These are phyloP conservation scores for Hirtodrosophila histrioides DNA, from an alignment of 2,888 invertebrate species.

Conservation along the genomic window DNA sequence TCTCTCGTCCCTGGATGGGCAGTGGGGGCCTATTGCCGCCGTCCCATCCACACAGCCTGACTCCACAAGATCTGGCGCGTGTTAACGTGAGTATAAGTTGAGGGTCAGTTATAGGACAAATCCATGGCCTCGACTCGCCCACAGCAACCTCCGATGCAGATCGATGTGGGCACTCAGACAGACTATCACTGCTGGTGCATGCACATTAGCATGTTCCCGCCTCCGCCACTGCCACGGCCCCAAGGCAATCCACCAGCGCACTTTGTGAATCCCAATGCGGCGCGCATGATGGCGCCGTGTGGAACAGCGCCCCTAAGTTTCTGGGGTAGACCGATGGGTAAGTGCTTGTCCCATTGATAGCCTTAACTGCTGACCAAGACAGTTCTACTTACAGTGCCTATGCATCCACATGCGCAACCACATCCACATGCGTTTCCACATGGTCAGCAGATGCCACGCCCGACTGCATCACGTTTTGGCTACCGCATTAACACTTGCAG, in stretches of 20 bases:
- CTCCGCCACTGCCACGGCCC: conserved; percentile 10
- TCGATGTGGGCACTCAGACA: conserved; percentile 49
- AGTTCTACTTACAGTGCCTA: conserved; percentile 15
- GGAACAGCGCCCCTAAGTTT: conserved; percentile 14
- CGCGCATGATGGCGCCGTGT: conserved; percentile 28
- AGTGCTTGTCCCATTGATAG: conserved; percentile 2
- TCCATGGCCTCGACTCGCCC: not conserved
- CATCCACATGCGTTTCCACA: conserved; percentile 24
- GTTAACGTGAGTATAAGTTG: conserved; percentile 29
- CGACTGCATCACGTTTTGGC: conserved; percentile 22
- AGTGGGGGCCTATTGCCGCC: conserved; percentile 11
- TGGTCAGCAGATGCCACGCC: conserved; percentile 18
- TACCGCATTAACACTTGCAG: conserved; percentile 27
- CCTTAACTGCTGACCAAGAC: too few species aligned
- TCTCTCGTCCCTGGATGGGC: conserved; percentile 18
- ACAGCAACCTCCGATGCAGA: conserved; percentile 7
- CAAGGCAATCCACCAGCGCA: not conserved
- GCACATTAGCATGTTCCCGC: conserved; percentile 36
- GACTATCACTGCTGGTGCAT: conserved; percentile 53
- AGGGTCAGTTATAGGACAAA: not conserved
- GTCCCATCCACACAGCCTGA: conserved; percentile 41
- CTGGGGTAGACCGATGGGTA: conserved; percentile 46
- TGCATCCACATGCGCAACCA: conserved; percentile 32
- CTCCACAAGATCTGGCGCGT: conserved; percentile 43
- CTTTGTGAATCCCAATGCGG: not conserved